Base-by-base conservation (phyloP, 2,797 vertebrate genomes). In the Smutsia temminckii region DNA sequence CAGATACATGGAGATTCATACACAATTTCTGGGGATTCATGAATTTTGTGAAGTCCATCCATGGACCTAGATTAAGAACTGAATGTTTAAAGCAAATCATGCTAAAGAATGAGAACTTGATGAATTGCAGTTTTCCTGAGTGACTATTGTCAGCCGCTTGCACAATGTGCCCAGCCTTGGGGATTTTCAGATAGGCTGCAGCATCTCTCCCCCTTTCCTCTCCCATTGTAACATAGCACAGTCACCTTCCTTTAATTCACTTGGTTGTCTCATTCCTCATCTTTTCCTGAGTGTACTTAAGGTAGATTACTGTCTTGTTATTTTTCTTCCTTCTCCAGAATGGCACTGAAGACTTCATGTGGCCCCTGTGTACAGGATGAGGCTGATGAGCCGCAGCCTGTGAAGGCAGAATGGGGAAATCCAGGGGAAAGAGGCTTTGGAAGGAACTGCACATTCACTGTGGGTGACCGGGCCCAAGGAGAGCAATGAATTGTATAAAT, bases 371-470 rank as follows among this genome's bases (percentile, higher is more conserved):
- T 51, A 55, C 51, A 94, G 64, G 66, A 57, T 95, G 81, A 97
- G n/a, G 59, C 59, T 93, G 78, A 90, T 32, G 87, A 91, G 87
- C 96, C 74, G 93, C 93, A 92, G 59, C 64, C 69, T 66, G 53
- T 91, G 63, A 95, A 94, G 89, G 61, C 40, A 95, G 83, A 55
- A 59, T 32, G 92, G 93, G 95, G 89, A 96, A 97, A 64, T 92
- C 92, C 92, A 95, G 93, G n/a, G 25, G 95, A 96, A 97, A 91
- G 85, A 75, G 74, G 32, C 81, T 96, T 79, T 34, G 59, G 49
- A 94, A 87, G 72, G 53, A 91, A 83, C 21, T 86, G 86, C 49
- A 84, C 92, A 77, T 90, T 71, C 8, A 13, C 77, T 94, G 96
- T 94, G 91, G 64, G 86, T 85, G 97, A 90, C 51, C 57, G 85